phyloP scores from a whole-genome alignment of 2,888 invertebrate species.

The Leistus spinibarbis region DNA sequence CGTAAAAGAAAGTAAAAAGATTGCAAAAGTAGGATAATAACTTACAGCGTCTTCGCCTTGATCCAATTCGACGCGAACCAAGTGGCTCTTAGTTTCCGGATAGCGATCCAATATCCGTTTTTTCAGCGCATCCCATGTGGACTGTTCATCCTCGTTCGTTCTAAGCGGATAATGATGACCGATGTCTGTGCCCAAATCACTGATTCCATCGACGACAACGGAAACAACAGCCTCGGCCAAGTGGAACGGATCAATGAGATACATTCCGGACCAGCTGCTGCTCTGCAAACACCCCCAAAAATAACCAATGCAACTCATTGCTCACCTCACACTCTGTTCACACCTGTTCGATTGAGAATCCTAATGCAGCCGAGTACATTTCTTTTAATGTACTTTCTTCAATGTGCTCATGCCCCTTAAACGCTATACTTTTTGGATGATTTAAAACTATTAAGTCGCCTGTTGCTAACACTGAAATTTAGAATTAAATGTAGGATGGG shows the following conservation, averaged over 20 bases:
- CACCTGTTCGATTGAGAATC: conserved; percentile 74
- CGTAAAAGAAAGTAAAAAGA: not conserved
- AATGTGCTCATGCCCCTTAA: conserved; percentile 68
- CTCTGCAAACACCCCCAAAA: conserved; percentile 54
- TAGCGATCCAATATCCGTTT: conserved; percentile 67
- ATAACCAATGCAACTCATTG: not conserved
- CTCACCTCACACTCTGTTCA: not conserved
- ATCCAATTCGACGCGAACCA: conserved; percentile 69
- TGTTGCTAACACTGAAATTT: conserved; percentile 61
- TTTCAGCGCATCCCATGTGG: conserved; percentile 64
- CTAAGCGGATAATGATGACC: conserved; percentile 63
- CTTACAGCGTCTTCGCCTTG: conserved; percentile 70
- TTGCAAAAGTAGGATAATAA: conserved; percentile 41
- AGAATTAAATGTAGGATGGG: conserved; percentile 9
- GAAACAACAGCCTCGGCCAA: conserved; percentile 75
- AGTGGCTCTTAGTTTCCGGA: conserved; percentile 64
- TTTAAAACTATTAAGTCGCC: conserved; percentile 74
- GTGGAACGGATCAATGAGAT: conserved; percentile 71
- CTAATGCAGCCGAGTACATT: conserved; percentile 72
- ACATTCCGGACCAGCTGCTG: conserved; percentile 72
- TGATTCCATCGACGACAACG: conserved; percentile 72
- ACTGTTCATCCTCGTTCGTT: conserved; percentile 68
- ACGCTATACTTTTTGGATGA: conserved; percentile 70
- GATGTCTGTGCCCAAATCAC: conserved; percentile 60
- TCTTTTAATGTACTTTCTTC: conserved; percentile 71